Base-by-base conservation (phyloP, 2,797 vertebrate species). In the Micrastur ruficollis region DNA sequence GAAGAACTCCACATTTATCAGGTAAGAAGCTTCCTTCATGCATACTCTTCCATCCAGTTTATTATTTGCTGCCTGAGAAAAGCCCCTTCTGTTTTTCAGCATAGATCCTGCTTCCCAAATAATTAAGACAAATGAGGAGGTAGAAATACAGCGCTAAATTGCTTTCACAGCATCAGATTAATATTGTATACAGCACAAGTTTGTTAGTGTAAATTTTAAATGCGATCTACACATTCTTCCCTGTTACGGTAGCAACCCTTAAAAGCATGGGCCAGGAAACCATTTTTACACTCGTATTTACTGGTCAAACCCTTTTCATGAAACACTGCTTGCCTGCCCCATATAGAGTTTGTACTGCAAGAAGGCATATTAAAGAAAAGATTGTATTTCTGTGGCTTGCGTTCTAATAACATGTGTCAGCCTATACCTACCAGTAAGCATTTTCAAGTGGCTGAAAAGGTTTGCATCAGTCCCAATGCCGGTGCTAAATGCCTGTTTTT, bases 111-210 rank as follows among this genome's bases (percentile, higher is more conserved):
- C 96, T 98, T 98, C 97, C 96, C 95, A 98, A 98, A 98, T 97
- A 98, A 97, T 98, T 98, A 98, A 98, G 98, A 98, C 98, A 98
- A 98, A 98, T 97, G 97, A 98, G 98, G 98, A 98, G 98, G 98
- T 98, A 98, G 98, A 98, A 98, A 97, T 98, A 98, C 95, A 98
- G 98, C 96, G 97, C 97, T 97, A 98, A 97, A 96, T 97, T 97
- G 97, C 98, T 98, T 98, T 98, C 98, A 98, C 98, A 98, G 98
- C 98, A 98, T 98, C 97, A 93, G 95, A 98, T 97, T 97, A 97
- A 97, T 96, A 95, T 97, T 96, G 97, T 93, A 83, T 97, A 97
- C 90, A 98, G 97, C 97, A 97, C 96, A 96, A 97, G 95, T 97
- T 97, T 95, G 94, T 98, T 98, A 97, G 96, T 97, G 93, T 98